Evolutionary conservation across 2,888 invertebrate genomes (phyloP), one percentile per base, ranked within the genome.

Genomic region (Ligdia adustata): DNA sequence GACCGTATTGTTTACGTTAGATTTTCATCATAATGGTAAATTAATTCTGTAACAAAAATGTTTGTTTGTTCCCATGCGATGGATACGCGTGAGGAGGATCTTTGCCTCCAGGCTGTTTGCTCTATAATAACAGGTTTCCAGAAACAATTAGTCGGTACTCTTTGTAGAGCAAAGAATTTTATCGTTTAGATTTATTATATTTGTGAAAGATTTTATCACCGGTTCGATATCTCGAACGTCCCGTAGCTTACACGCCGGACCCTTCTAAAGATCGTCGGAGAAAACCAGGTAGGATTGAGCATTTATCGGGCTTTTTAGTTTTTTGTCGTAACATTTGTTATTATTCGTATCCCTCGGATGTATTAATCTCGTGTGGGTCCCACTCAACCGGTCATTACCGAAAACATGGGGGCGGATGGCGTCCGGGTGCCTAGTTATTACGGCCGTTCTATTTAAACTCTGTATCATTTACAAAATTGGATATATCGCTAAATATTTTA

Each of bases 401-500:
- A 75, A 87, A 90, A 89, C 82, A 85, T 79, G 67, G 82, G 89
- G 89, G 90, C 90, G 90, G 88, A 79, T 73, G 80, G 75, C 78
- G 85, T 79, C 75, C 84, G 83, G 84, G 72, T 86, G 85, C 85
- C 81, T 85, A 82, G 82, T 87, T 87, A 90, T 90, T 90, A 89
- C 70, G 75, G 75, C 68, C 81, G 73, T 82, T 86, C 84, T 89
- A 86, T 83, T 84, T 85, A 86, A 89, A 86, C 79, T 73, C 76
- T 66, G 79, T 82, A 84, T 86, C 81, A 85, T 89, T 88, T 85
- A 82, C 72, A 62, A 86, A 90, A 89, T 90, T 86, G 82, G 86
- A 77, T 79, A 76, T 75, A 83, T 85, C 84, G 89, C 88, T 90
- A 90, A 90, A 90, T 89, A 90, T 89, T 90, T 89, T 89, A 79